phyloP scores from a whole-genome alignment of 2,888 invertebrate genomes.

The Melanophora roralis region DNA sequence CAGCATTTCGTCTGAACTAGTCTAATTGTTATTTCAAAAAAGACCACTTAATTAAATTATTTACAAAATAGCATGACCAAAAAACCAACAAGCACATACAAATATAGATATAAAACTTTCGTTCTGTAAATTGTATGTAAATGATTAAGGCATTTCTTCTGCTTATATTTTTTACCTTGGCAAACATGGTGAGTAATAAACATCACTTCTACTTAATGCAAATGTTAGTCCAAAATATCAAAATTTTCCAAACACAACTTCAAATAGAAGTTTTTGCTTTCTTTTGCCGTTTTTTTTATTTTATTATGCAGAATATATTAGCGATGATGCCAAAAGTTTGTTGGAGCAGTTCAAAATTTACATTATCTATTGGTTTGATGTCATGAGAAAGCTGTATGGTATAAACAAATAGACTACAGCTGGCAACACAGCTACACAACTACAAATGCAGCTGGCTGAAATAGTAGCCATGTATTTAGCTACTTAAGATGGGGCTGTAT shows the following conservation, averaged over 20 bases:
- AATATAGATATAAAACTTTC: constrained; percentile 42
- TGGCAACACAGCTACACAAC: too few relatives aligned
- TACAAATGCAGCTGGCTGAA: too few relatives aligned
- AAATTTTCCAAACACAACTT: constrained; percentile 38
- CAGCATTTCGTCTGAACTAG: not conserved
- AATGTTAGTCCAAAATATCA: constrained; percentile 50
- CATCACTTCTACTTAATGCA: constrained; percentile 44
- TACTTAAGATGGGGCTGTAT: too few relatives aligned
- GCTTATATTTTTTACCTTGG: not conserved
- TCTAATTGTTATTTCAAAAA: constrained; percentile 8
- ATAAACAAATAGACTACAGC: too few relatives aligned
- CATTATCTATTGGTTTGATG: constrained; percentile 39
- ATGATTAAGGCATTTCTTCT: constrained; percentile 40
- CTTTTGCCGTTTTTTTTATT: not conserved
- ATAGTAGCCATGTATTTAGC: too few relatives aligned
- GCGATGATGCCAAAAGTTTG: not conserved
- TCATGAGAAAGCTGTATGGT: constrained; percentile 57
- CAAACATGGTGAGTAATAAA: constrained; percentile 57
- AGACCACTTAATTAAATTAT: constrained; percentile 4
- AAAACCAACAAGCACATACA: too few relatives aligned
- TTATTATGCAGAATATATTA: not conserved
- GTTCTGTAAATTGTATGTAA: constrained; percentile 59
- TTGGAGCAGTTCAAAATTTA: constrained; percentile 30
- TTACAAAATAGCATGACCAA: constrained; percentile 2
- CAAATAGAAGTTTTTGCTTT: constrained; percentile 14